Evolutionary conservation across 2,888 invertebrate species (phyloP), one percentile per base, ranked within the genome.

Genomic region (Mythimna impura): DNA sequence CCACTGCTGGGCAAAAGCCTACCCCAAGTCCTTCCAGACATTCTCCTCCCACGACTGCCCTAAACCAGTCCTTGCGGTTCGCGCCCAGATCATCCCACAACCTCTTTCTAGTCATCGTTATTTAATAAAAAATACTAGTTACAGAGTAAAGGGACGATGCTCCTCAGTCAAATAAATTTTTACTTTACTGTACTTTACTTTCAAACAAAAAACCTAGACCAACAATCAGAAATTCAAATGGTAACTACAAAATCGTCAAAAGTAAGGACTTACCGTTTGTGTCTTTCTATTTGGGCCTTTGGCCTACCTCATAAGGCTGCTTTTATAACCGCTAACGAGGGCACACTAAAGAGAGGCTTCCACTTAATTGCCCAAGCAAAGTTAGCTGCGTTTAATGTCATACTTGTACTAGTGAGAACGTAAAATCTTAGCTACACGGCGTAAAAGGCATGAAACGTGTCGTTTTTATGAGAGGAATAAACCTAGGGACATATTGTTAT

Each of bases 391-490:
- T 36, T 71, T 71, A 66, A 40, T 50, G 60, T 60, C 50, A 61
- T 52, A 66, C 17, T 47, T 47, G 47, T 47, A 20, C 17, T 52
- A 43, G 25, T 66, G 47, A 66, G 40, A 66, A 66, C 55, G 22
- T 65, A 25, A 57, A 66, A 12, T n/a, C 64, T 55, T 65, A n/a
- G 50, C 55, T 9, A 34, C 30, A 47, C 14, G 22, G 62, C 43
- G 17, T 66, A 34, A 70, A 80, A 12, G 40, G 17, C 14, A 34
- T 22, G 17, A 66, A 63, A 76, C 25, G 66, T 63, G 52, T 22
- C 50, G n/a, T 30, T 58, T 64, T 78, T 76, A 76, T n/a, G 65
- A 76, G n/a, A 57, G 36, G 20, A 54, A 66, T 76, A 66, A 69
- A 62, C 25, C 9, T 30, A 61, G 14, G 54, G 63, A 40, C 14